Conservation (phyloP, 2,797 vertebrate species). For the Arctocebus calabarensis region DNA sequence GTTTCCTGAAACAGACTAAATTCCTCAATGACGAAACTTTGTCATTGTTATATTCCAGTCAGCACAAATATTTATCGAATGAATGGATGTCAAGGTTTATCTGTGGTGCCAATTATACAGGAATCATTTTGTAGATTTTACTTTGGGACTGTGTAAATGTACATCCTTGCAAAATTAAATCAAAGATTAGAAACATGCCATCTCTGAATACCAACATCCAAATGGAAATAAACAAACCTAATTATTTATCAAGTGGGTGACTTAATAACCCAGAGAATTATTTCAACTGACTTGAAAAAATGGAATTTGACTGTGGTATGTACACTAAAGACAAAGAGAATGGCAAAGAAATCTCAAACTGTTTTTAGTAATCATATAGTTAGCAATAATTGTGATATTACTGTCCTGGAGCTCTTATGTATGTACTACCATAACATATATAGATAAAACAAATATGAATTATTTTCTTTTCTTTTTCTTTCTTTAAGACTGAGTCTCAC, state of each 20-base stretch:
- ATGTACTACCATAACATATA: neutral
- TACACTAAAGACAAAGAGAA: neutral
- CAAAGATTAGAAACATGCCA: slow-evolving; percentile 10
- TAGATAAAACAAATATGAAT: slow-evolving; percentile 21
- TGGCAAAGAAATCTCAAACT: neutral
- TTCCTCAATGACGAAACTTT: neutral
- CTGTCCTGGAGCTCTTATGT: neutral
- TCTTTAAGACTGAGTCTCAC: too few relatives aligned
- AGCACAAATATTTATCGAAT: neutral
- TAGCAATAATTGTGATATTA: neutral
- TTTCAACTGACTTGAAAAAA: slow-evolving; percentile 12
- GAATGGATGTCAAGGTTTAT: neutral
- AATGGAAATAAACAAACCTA: slow-evolving; percentile 26
- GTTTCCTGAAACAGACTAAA: slow-evolving; percentile 10
- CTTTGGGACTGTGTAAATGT: neutral
- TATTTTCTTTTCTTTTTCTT: neutral
- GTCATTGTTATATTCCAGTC: neutral
- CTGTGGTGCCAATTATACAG: neutral
- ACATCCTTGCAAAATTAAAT: slow-evolving; percentile 10
- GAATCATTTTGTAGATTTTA: slow-evolving; percentile 8
- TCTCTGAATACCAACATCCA: slow-evolving; percentile 47
- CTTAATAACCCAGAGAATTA: slow-evolving; percentile 35
- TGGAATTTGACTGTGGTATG: neutral
- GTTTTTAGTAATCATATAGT: neutral
- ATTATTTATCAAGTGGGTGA: neutral